A percentile compares a stretch with the other conserved stretches of the same genome.
These are phyloP conservation scores for Thereuonema tuberculata DNA, from an alignment of 1,140 invertebrate genomes.

Conservation along the genomic window DNA sequence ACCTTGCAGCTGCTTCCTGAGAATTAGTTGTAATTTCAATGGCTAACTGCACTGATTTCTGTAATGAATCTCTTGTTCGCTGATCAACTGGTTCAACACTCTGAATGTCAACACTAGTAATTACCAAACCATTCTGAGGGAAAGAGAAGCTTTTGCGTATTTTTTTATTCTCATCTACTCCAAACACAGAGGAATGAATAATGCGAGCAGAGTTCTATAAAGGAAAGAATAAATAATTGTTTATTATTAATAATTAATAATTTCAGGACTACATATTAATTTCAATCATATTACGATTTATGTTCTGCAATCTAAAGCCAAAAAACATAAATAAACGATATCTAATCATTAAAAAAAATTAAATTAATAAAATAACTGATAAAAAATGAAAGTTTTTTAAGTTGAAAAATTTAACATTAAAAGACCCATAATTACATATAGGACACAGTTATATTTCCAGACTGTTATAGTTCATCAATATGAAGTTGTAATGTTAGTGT, in stretches of 20 bases:
- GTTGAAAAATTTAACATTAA: no score
- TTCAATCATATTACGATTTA: background rate
- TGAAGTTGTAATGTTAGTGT: no score
- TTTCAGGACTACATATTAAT: background rate
- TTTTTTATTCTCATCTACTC: slow-evolving; percentile 35
- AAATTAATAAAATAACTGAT: no score
- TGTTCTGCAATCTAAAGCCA: background rate
- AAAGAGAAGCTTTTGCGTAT: slow-evolving; percentile 33
- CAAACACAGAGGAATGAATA: slow-evolving; percentile 38
- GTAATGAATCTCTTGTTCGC: slow-evolving; percentile 37
- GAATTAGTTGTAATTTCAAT: slow-evolving; percentile 39
- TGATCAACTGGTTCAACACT: slow-evolving; percentile 42
- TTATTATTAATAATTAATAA: background rate
- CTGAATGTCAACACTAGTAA: slow-evolving; percentile 40
- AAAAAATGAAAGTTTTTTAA: no score
- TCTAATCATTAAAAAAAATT: no score
- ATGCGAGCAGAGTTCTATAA: slow-evolving; percentile 37
- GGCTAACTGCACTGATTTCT: slow-evolving; percentile 40
- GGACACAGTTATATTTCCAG: no score
- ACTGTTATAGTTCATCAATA: no score
- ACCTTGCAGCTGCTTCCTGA: slow-evolving; percentile 38
- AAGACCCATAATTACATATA: no score
- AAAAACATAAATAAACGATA: background rate
- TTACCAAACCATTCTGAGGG: slow-evolving; percentile 35
- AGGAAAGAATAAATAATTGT: background rate